phyloP scores from a whole-genome alignment of 2,797 vertebrate genomes.

The Lagocephalus sceleratus region DNA sequence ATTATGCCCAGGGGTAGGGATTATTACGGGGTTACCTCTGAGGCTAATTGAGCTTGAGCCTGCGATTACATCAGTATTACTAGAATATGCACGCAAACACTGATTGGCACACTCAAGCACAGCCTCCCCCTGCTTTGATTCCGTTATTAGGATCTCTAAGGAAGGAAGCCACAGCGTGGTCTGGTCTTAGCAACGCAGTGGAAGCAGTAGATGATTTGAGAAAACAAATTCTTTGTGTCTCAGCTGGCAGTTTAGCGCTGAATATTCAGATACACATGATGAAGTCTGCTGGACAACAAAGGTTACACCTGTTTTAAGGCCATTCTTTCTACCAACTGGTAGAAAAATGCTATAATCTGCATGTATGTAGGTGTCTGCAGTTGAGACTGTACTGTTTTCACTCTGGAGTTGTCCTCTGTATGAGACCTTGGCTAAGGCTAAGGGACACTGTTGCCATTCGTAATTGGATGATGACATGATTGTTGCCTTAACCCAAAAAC shows the following conservation, averaged over 20 bases:
- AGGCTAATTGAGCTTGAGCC: constrained; percentile 74
- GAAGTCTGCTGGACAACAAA: constrained; percentile 11
- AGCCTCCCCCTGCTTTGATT: constrained; percentile 34
- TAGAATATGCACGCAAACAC: constrained; percentile 57
- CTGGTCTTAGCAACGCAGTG: constrained; percentile 51
- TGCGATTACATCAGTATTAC: constrained; percentile 67
- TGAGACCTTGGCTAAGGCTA: too few relatives aligned
- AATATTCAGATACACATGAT: constrained; percentile 23
- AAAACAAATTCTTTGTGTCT: constrained; percentile 22
- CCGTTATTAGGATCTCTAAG: constrained; percentile 55
- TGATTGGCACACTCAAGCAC: constrained; percentile 26
- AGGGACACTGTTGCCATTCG: too few relatives aligned
- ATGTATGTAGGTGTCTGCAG: background rate
- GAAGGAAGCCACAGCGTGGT: constrained; percentile 41
- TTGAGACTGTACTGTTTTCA: too few relatives aligned
- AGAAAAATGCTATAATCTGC: background rate
- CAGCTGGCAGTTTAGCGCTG: constrained; percentile 22
- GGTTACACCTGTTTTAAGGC: too few relatives aligned
- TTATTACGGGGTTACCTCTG: constrained; percentile 72
- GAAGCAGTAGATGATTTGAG: constrained; percentile 43
- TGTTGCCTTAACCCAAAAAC: too few relatives aligned
- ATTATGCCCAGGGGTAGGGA: constrained; percentile 71
- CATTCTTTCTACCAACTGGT: too few relatives aligned
- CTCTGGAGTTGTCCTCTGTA: too few relatives aligned
- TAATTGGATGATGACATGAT: too few relatives aligned